Percentiles rank a stretch among this genome's conserved stretches.
phyloP scores from a whole-genome alignment of 2,888 invertebrate genomes.

The Dioctria linearis region DNA sequence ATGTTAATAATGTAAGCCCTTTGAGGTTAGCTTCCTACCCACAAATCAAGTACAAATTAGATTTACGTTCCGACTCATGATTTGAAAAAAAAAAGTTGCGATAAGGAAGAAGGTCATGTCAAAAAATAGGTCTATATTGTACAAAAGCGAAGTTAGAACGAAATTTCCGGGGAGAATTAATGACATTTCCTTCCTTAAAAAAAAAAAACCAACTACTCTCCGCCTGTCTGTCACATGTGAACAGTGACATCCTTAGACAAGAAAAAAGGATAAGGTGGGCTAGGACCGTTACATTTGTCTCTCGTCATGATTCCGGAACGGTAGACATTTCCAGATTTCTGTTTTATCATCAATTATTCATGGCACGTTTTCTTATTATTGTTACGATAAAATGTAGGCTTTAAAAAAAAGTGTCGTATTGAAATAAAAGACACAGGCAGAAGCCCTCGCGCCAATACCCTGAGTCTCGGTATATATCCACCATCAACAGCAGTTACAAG shows the following conservation, averaged over 20 bases:
- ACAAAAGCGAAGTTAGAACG: conserved; percentile 33
- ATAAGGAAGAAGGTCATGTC: conserved; percentile 20
- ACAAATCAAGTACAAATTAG: conserved; percentile 43
- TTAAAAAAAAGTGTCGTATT: conserved; percentile 58
- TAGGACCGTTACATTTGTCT: conserved; percentile 54
- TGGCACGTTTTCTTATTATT: conserved; percentile 59
- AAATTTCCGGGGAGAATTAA: conserved; percentile 51
- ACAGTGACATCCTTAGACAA: conserved; percentile 20
- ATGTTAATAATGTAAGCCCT: conserved; percentile 23
- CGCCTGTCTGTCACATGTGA: conserved; percentile 28
- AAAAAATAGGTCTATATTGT: background rate
- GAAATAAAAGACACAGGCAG: conserved; percentile 56
- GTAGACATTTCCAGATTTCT: conserved; percentile 55
- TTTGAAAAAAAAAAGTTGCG: conserved; percentile 44
- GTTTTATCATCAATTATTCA: conserved; percentile 55
- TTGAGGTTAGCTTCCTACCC: conserved; percentile 28
- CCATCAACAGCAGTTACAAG: conserved; percentile 52
- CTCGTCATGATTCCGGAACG: conserved; percentile 57
- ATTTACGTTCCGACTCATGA: conserved; percentile 52
- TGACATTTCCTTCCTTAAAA: conserved; percentile 26
- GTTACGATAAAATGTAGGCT: conserved; percentile 59
- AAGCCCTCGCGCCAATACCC: conserved; percentile 29
- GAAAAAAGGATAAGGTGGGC: conserved; percentile 44
- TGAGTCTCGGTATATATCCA: background rate
- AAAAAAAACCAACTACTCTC: conserved; percentile 35